A percentile compares a stretch with the other conserved stretches of the same genome.
These are phyloP conservation scores for Triplophysa tibetana DNA, from an alignment of 2,113 vertebrate genomes.

Conservation along the genomic window DNA sequence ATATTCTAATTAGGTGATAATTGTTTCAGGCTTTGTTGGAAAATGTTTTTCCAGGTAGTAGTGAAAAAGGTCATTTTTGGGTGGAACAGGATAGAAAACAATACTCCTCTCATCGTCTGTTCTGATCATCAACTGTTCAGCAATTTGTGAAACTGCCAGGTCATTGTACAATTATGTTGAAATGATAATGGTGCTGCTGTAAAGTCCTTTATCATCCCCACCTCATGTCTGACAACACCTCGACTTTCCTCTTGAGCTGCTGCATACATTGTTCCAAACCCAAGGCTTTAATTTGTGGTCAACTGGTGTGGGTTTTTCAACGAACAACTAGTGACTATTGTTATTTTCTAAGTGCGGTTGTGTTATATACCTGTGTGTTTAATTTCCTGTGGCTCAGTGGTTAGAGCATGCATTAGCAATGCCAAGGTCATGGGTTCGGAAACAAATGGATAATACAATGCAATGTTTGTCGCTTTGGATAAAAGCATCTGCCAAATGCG, in stretches of 20 bases:
- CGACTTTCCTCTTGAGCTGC: slow-evolving; percentile 3
- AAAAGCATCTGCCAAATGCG: too few relatives aligned
- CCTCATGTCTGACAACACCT: slow-evolving; percentile 16
- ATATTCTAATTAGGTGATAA: slow-evolving; percentile 17
- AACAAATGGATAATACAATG: too few relatives aligned
- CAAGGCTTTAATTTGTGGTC: too few relatives aligned
- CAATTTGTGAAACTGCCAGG: slow-evolving; percentile 14
- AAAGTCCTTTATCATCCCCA: slow-evolving; percentile 25
- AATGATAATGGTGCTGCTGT: slow-evolving; percentile 6
- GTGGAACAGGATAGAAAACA: slow-evolving; percentile 65
- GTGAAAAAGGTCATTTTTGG: slow-evolving; percentile 55
- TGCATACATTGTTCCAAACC: neutral
- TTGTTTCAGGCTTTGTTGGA: slow-evolving; percentile 7
- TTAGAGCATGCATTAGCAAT: too few relatives aligned
- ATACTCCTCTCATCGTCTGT: slow-evolving; percentile 59
- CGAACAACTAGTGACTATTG: too few relatives aligned
- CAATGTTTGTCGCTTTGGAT: too few relatives aligned
- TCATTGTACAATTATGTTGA: slow-evolving; percentile 26
- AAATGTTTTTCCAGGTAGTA: slow-evolving; percentile 24
- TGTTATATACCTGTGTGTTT: too few relatives aligned
- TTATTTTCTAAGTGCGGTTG: too few relatives aligned
- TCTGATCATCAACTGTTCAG: slow-evolving; percentile 57
- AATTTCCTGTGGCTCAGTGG: too few relatives aligned
- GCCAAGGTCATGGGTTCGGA: too few relatives aligned
- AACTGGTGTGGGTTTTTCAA: too few relatives aligned